Base-by-base conservation (phyloP, 1,140 invertebrate species). In the Procambarus virginalis region DNA sequence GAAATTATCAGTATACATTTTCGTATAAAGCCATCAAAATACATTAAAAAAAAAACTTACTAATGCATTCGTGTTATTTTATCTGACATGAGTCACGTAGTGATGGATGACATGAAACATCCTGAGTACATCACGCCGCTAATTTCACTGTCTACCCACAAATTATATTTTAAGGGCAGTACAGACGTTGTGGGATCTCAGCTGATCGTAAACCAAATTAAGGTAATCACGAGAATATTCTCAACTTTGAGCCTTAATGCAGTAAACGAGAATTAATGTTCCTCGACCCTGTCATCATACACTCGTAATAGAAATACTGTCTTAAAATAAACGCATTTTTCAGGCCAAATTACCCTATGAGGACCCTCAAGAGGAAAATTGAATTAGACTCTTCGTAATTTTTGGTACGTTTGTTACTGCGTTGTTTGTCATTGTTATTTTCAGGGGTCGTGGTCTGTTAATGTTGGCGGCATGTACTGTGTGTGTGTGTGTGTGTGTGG, bases 241-340 rank as follows among this genome's bases (percentile, higher is more conserved):
- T 14, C 68, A 73, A 73, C 68, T 22, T 34, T 73, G 68, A n/a
- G 22, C 64, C 64, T 10, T 68, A 68, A 17, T 68, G 17, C 68
- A 73, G 68, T 34, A 73, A 73, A 73, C 68, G 68, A 73, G 68
- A 73, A 73, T 73, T 73, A 73, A 73, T 73, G 68, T 73, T 22
- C 68, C 22, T 5, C 68, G 22, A 73, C 68, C 68, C 68, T 73
- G 68, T 73, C 68, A 73, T 73, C 68, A 73, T 34, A 73, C 68
- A 73, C 68, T 73, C 68, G 22, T 73, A 73, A 73, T 73, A 73
- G n/a, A 73, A 73, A 73, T 73, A 73, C 68, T 4, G n/a, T 73
- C 68, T 73, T 73, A 73, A 73, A 73, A 73, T 73, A 73, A 55
- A 73, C 5, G n/a, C 68, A 73, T 73, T 73, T 73, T 34, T 73